phyloP scores from a whole-genome alignment of 2,113 vertebrate genomes.

The Ophthalmolycus amberensis region DNA sequence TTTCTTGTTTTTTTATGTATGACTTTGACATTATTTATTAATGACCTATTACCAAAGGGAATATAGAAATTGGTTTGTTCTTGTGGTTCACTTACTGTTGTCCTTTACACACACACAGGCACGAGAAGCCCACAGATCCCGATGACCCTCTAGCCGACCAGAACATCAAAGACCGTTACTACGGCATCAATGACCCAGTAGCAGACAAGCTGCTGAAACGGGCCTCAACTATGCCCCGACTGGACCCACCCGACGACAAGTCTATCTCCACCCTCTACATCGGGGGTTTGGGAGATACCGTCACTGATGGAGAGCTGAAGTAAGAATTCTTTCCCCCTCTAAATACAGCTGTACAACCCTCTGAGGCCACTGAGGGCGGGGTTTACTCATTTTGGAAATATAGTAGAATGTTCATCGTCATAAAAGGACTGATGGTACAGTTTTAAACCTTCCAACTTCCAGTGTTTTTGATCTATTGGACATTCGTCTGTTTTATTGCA shows the following conservation, averaged over 20 bases:
- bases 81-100: background rate
- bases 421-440: background rate
- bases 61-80: background rate
- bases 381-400: background rate
- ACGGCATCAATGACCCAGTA: slow-evolving; percentile 97
- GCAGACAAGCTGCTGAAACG: slow-evolving; percentile 96
- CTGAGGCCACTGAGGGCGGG: rapidly evolving
- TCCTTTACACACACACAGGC: slow-evolving; percentile 79
- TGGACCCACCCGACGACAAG: slow-evolving; percentile 96
- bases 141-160: slow-evolving; percentile 98
- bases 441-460: background rate
- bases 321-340: slow-evolving; percentile 49
- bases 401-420: background rate
- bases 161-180: slow-evolving; percentile 98
- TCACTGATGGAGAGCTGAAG: slow-evolving; percentile 96
- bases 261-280: slow-evolving; percentile 96
- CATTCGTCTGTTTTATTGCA: slow-evolving; percentile 59
- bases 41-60: background rate
- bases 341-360: background rate
- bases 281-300: slow-evolving; percentile 94
- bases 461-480: background rate
- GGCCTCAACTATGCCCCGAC: slow-evolving; percentile 95
- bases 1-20: background rate
- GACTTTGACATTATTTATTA: background rate
- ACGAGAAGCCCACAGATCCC: slow-evolving; percentile 98